Conservation (phyloP, 1,140 invertebrate species). For the Drosophila melanogaster region Release_6_plus_ISO1_MT NT_033777.3:6882501-6883000, state of each 20-base stretch:
- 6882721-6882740: no score
- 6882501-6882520: conserved; percentile 76
- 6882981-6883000: conserved; percentile 36
- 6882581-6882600: background rate
- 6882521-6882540: conserved; percentile 81
- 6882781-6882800: conserved; percentile 4
- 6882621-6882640: no score
- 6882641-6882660: no score
- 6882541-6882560: conserved; percentile 65
- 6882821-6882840: conserved; percentile 10
- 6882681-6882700: no score
- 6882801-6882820: conserved; percentile 3
- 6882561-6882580: background rate
- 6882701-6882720: no score
- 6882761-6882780: background rate
- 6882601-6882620: background rate
- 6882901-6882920: conserved; percentile 79
- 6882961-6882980: conserved; percentile 46
- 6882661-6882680: no score
- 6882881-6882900: conserved; percentile 50
- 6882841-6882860: conserved; percentile 77
- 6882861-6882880: conserved; percentile 66
- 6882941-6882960: conserved; percentile 68
- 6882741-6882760: background rate
- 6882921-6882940: conserved; percentile 80